Evolutionary conservation across 2,888 invertebrate species (phyloP).

Genomic region (Sussaba pulchella): DNA sequence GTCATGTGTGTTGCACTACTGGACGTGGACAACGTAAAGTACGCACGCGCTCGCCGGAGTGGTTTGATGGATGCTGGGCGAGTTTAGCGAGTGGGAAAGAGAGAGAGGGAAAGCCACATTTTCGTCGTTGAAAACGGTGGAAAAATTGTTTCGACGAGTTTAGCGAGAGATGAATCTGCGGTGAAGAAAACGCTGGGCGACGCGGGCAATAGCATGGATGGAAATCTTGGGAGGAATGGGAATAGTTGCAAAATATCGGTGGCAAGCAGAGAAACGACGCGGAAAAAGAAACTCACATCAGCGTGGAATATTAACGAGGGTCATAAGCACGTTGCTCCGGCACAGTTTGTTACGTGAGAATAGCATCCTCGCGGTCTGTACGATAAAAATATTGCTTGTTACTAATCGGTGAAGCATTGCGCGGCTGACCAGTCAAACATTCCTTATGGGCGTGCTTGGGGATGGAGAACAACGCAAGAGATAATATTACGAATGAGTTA

Average conservation of each 20-base stretch:
- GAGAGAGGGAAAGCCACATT: too few species aligned
- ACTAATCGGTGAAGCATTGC: conserved; percentile 58
- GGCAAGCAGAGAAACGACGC: conserved; percentile 17
- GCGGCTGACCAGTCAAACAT: too few species aligned
- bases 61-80: conserved; percentile 14
- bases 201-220: conserved; percentile 39
- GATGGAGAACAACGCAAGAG: too few species aligned
- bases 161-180: conserved; percentile 20
- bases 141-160: conserved; percentile 30
- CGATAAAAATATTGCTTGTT: too few species aligned
- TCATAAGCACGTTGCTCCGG: too few species aligned
- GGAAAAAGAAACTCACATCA: conserved; percentile 70
- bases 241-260: conserved; percentile 53
- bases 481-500: too few species aligned
- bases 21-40: conserved; percentile 18
- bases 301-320: conserved; percentile 78
- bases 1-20: conserved; percentile 12
- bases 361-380: conserved; percentile 27
- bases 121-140: conserved; percentile 30
- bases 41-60: conserved; percentile 30
- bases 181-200: conserved; percentile 21
- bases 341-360: too few species aligned
- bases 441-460: too few species aligned
- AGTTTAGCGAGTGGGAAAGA: background rate
- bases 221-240: conserved; percentile 58